Conservation (phyloP, 1,140 invertebrate genomes). For the Rhizoglyphus robini region DNA sequence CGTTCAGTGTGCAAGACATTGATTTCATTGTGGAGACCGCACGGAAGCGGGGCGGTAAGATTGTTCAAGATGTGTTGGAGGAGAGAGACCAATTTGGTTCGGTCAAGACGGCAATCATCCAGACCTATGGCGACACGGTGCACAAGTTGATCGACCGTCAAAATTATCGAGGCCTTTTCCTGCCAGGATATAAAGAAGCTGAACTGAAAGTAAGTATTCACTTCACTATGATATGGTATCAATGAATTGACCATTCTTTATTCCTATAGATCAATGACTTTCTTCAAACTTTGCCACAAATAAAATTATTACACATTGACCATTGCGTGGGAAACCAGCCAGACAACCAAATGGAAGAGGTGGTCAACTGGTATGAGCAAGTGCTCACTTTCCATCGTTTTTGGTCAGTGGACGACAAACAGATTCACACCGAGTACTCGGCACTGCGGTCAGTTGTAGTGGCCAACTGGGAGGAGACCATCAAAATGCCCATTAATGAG, state of each 20-base stretch:
- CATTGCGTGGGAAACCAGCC: constrained; percentile 97
- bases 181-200: constrained; percentile 62
- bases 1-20: constrained; percentile 86
- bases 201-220: constrained; percentile 25
- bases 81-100: constrained; percentile 68
- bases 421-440: constrained; percentile 91
- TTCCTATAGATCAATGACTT: constrained; percentile 21
- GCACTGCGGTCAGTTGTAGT: constrained; percentile 90
- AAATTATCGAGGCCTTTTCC: constrained; percentile 69
- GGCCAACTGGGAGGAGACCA: constrained; percentile 92
- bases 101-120: constrained; percentile 68
- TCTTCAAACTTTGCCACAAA: constrained; percentile 45
- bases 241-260: background rate
- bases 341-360: constrained; percentile 71
- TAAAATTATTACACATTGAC: constrained; percentile 77
- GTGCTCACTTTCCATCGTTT: constrained; percentile 90
- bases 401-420: constrained; percentile 95
- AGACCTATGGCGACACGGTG: constrained; percentile 94
- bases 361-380: constrained; percentile 84
- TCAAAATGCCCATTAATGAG: constrained; percentile 98
- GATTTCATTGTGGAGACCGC: constrained; percentile 69
- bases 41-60: constrained; percentile 61
- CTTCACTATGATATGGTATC: too few species aligned
- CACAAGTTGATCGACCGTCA: constrained; percentile 86
- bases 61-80: constrained; percentile 76